Conservation (phyloP, 2,113 vertebrate species). For the Synodontis membranacea region DNA sequence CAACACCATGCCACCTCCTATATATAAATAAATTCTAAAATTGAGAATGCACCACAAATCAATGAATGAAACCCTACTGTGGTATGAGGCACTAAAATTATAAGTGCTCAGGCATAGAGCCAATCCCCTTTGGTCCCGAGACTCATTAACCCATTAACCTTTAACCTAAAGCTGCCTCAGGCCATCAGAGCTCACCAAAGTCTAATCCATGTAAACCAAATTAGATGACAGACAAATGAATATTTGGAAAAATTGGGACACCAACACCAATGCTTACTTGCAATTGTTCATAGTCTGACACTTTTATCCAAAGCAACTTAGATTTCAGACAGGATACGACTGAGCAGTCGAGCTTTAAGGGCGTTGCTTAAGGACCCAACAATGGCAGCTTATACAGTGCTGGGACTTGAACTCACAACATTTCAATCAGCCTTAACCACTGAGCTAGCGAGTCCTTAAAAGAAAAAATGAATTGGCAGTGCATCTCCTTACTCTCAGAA, state of each 20-base stretch:
- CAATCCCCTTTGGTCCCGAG: constrained; percentile 15
- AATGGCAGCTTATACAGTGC: not conserved
- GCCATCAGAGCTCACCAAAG: not conserved
- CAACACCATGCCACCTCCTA: not conserved
- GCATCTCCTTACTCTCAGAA: not conserved
- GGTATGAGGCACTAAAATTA: not conserved
- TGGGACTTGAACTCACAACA: not conserved
- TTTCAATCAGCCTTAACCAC: not conserved
- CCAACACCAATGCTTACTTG: not conserved
- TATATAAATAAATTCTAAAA: not conserved
- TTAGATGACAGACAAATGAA: not conserved
- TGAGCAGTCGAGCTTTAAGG: too few species aligned
- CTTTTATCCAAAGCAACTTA: not conserved
- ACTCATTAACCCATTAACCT: constrained; percentile 26
- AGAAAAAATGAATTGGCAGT: not conserved
- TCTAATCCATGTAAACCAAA: constrained; percentile 13
- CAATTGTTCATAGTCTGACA: not conserved
- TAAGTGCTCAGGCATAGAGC: not conserved
- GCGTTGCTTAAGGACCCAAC: not conserved
- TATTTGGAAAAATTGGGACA: not conserved
- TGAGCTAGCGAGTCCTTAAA: not conserved
- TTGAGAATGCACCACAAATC: not conserved
- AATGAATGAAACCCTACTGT: not conserved
- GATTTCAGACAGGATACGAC: not conserved
- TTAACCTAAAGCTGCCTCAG: constrained; percentile 14